A percentile compares a stretch with the other conserved stretches of the same genome.
These are phyloP conservation scores for Pipistrellus nathusii DNA, from an alignment of 2,797 vertebrate genomes.

Conservation along the genomic window DNA sequence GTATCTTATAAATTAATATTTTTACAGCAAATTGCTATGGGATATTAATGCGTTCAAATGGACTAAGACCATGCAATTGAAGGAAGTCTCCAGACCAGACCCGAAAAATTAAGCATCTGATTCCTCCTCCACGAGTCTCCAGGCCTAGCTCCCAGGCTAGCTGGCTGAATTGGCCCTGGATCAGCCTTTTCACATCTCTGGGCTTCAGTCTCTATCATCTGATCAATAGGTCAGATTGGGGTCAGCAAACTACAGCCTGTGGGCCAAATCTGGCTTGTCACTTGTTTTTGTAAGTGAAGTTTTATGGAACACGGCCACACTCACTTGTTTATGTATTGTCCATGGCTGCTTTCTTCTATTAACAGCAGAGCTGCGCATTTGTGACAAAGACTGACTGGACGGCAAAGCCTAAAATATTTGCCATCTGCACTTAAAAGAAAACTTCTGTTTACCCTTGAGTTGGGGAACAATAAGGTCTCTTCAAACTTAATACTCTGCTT, in stretches of 20 bases:
- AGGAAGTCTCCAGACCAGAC: neutral
- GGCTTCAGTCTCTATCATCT: neutral
- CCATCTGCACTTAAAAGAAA: neutral
- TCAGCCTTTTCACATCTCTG: neutral
- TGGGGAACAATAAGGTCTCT: neutral
- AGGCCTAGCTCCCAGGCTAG: neutral
- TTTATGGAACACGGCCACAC: neutral
- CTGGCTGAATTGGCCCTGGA: neutral
- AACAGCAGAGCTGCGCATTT: neutral
- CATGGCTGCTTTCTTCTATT: neutral
- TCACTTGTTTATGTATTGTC: neutral
- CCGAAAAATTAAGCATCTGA: neutral
- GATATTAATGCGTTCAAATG: neutral
- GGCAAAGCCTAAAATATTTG: neutral
- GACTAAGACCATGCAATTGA: neutral
- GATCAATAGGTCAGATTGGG: constrained; percentile 5
- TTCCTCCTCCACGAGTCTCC: neutral
- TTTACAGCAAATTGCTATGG: neutral
- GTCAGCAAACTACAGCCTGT: neutral
- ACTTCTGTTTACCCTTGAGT: neutral
- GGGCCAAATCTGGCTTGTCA: neutral
- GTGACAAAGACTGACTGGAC: neutral
- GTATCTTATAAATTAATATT: neutral
- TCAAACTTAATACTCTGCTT: neutral
- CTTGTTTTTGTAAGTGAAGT: constrained; percentile 19